Conservation (phyloP, 1,140 invertebrate species). For the Brachionus sp. region DNA sequence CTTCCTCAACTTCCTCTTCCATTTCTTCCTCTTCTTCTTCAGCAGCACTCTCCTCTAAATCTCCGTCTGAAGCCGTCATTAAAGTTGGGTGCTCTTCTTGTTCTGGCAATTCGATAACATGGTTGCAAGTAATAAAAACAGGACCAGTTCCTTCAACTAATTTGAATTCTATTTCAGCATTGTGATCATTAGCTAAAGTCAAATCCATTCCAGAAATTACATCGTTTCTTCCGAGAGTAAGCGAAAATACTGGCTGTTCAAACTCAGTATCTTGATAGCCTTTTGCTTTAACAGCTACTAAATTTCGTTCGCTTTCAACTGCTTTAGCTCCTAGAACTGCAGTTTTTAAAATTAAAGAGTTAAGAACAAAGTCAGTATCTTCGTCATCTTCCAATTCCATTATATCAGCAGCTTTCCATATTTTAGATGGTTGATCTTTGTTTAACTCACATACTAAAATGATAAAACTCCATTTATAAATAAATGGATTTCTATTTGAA, state of each 20-base stretch:
- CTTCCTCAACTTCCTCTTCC: constrained; percentile 35
- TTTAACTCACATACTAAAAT: constrained; percentile 50
- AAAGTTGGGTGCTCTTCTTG: neutral
- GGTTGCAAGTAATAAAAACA: constrained; percentile 50
- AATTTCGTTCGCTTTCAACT: constrained; percentile 51
- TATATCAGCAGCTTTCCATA: constrained; percentile 49
- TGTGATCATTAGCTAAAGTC: constrained; percentile 50
- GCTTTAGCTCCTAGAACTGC: constrained; percentile 51
- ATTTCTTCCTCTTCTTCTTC: constrained; percentile 48
- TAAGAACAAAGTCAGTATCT: constrained; percentile 51
- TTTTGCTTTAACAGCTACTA: constrained; percentile 52
- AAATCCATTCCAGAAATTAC: constrained; percentile 52
- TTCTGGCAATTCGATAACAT: constrained; percentile 50
- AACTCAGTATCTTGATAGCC: constrained; percentile 50
- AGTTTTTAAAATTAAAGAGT: constrained; percentile 52
- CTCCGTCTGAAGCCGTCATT: constrained; percentile 49
- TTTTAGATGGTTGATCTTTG: constrained; percentile 49
- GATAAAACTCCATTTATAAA: neutral
- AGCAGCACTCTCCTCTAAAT: constrained; percentile 47
- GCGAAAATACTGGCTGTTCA: constrained; percentile 50
- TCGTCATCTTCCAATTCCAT: constrained; percentile 49
- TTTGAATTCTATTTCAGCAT: constrained; percentile 49
- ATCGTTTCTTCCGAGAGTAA: constrained; percentile 51
- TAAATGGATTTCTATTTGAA: neutral
- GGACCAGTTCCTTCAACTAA: constrained; percentile 51